These are phyloP conservation scores for Psephotus haematonotus DNA, from an alignment of 2,113 vertebrate species.

Conservation along the genomic window DNA sequence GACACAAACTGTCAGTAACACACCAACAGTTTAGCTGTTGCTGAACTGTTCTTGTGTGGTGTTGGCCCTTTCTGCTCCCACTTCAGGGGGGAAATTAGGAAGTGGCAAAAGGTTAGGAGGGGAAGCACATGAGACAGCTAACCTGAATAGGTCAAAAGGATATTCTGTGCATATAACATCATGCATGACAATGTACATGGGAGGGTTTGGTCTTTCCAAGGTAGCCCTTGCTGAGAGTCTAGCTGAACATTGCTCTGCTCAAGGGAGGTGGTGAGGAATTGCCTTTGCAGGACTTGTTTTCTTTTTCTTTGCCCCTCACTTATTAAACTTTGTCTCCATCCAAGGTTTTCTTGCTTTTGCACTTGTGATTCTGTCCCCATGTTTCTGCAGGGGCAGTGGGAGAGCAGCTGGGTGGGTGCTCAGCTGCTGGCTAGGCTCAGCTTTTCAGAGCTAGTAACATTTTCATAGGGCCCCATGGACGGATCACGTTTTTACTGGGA, in stretches of 20 bases:
- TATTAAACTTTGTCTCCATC: neutral
- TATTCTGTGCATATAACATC: neutral
- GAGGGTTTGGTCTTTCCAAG: neutral
- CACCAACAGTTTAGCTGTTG: fast-evolving
- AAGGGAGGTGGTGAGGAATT: neutral
- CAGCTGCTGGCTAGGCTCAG: neutral
- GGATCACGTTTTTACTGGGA: neutral
- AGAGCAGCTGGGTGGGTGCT: neutral
- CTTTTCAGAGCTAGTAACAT: fast-evolving
- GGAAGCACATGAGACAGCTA: neutral
- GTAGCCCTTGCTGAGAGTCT: neutral
- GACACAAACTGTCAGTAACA: neutral
- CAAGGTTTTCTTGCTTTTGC: neutral
- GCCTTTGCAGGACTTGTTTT: neutral
- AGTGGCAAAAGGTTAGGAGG: neutral
- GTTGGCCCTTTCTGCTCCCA: neutral
- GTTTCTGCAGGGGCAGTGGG: neutral
- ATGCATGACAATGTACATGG: fast-evolving
- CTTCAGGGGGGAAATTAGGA: fast-evolving
- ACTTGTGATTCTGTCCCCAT: neutral
- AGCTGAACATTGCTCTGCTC: neutral
- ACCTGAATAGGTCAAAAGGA: neutral
- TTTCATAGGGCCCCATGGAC: neutral
- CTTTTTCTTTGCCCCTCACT: neutral
- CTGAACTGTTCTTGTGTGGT: neutral